Base-by-base conservation (phyloP, 2,888 invertebrate species). In the Acheta domesticus region DNA sequence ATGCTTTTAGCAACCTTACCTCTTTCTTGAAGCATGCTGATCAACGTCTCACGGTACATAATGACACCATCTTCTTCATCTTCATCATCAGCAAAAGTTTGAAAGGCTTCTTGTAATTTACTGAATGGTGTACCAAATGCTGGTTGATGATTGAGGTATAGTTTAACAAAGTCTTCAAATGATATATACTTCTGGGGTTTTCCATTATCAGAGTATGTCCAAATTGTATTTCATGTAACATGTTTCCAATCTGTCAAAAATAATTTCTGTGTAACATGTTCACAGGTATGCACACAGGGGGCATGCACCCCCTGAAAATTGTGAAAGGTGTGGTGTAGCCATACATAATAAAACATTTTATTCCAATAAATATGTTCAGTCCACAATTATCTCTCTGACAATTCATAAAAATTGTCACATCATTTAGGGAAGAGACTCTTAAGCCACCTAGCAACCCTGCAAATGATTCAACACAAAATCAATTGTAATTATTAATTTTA, bases 141-240 rank as follows among this genome's bases (percentile, higher is more conserved):
- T 0, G 92, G 92, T 82, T 91, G 89, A 84, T 93, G 92, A 85
- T 93, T 93, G 77, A 92, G 84, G 83, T 91, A 93, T 20, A 92
- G 85, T 84, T 89, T 90, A 1, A 93, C 90, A 82, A 92, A 91
- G 81, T 92, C 91, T 36, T 90, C 90, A 83, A 94, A 92, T 79
- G 90, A 89, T 48, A 94, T 89, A 82, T 91, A 89, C 0, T 88
- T 86, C 2, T 87, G 86, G 80, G 86, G 85, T 75, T 86, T 83
- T 4, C 88, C 85, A 83, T 89, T 85, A 83, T 86, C 84, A 77
- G 88, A 62, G n/a, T 62, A 62, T 3, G 62, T 62, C 62, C 86
- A 86, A 89, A 89, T 82, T 88, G 89, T 1, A 91, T 89, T 86
- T 92, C 92, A 2, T 88, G 86, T 83, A 91, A 84, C 81, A 92